phyloP scores from a whole-genome alignment of 2,113 vertebrate species.

The Hippopotamus amphibius region DNA sequence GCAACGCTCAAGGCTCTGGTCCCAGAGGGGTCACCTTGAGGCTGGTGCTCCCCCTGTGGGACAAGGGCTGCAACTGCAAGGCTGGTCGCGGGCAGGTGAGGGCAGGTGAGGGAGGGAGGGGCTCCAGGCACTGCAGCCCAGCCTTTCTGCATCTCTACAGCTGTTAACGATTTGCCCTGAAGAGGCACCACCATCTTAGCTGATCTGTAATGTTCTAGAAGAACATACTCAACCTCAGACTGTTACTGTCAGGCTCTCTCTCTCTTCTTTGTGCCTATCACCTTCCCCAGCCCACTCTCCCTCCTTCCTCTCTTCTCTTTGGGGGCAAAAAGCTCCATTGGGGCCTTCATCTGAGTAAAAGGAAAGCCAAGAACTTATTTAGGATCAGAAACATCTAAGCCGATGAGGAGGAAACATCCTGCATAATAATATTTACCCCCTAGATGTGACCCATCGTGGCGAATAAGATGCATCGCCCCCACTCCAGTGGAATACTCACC shows the following conservation, averaged over 20 bases:
- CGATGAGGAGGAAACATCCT: not conserved
- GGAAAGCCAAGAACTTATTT: not conserved
- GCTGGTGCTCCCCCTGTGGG: not conserved
- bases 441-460: not conserved
- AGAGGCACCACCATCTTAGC: too few relatives aligned
- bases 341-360: not conserved
- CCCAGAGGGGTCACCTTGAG: not conserved
- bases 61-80: not conserved
- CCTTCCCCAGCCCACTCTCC: not conserved
- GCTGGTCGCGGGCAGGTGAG: not conserved
- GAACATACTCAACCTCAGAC: not conserved
- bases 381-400: not conserved
- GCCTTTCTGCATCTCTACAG: not conserved
- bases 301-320: not conserved
- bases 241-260: too few relatives aligned
- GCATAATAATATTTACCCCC: not conserved
- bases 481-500: not conserved
- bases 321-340: not conserved
- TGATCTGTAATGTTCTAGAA: not conserved
- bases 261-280: not conserved
- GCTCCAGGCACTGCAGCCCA: not conserved
- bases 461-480: too few relatives aligned
- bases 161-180: not conserved
- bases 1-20: fast-evolving
- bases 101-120: not conserved